phyloP scores from a whole-genome alignment of 2,888 invertebrate genomes.

The Tetropium fuscum region DNA sequence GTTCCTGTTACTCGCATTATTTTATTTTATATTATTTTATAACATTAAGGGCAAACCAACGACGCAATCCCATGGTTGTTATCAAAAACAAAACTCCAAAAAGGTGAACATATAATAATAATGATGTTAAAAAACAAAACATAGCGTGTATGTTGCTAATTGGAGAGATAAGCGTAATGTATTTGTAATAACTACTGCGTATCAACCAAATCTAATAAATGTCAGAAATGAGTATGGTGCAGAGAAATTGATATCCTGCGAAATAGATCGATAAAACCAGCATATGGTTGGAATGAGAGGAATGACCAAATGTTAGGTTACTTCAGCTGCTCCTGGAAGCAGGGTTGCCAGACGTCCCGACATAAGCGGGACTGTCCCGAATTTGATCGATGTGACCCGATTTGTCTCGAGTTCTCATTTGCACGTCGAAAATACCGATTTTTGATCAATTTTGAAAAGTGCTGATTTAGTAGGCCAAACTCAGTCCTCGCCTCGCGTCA shows the following conservation, averaged over 20 bases:
- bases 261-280: slow-evolving; percentile 26
- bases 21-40: not conserved
- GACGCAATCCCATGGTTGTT: slow-evolving; percentile 11
- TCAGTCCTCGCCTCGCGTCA: too few relatives aligned
- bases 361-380: too few relatives aligned
- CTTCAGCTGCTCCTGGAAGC: slow-evolving; percentile 29
- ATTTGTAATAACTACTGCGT: slow-evolving; percentile 21
- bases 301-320: slow-evolving; percentile 31
- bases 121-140: slow-evolving; percentile 18
- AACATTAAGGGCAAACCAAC: slow-evolving; percentile 14
- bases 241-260: slow-evolving; percentile 21
- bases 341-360: too few relatives aligned
- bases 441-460: too few relatives aligned
- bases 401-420: too few relatives aligned
- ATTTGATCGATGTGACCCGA: too few relatives aligned
- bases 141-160: slow-evolving; percentile 24
- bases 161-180: slow-evolving; percentile 25
- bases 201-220: slow-evolving; percentile 18
- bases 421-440: too few relatives aligned
- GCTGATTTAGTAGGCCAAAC: too few relatives aligned
- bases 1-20: not conserved
- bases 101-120: slow-evolving; percentile 24
- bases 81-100: slow-evolving; percentile 22
- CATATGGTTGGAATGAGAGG: slow-evolving; percentile 17
- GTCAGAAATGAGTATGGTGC: slow-evolving; percentile 26